A percentile compares a stretch with the other conserved stretches of the same genome.
Evolutionary conservation across 2,888 invertebrate genomes (phyloP).

Genomic region (Cynaeus angustus): DNA sequence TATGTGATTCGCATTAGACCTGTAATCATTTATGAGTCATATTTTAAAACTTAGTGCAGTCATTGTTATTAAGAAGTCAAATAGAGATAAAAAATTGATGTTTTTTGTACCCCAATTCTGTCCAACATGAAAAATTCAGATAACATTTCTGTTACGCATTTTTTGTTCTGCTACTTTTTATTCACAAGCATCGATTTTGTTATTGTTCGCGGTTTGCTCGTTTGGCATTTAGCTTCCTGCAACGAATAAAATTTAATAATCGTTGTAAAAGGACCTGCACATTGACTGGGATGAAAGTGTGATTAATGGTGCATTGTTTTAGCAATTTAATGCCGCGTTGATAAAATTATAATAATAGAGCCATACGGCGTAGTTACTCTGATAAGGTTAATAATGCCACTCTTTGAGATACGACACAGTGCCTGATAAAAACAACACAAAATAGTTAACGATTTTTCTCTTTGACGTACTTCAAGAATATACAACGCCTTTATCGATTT

Average conservation of each 20-base stretch:
- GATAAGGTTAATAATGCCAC: conserved; percentile 23
- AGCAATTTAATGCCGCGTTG: conserved; percentile 38
- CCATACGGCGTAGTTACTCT: conserved; percentile 31
- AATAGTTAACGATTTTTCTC: conserved; percentile 2
- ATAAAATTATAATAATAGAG: conserved; percentile 33
- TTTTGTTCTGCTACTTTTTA: too few relatives aligned
- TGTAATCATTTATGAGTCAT: too few relatives aligned
- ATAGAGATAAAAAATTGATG: too few relatives aligned
- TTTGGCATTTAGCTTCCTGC: too few relatives aligned
- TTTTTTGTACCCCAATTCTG: too few relatives aligned
- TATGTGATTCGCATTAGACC: too few relatives aligned
- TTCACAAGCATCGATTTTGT: too few relatives aligned
- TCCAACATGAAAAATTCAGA: too few relatives aligned
- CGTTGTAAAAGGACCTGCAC: conserved; percentile 31
- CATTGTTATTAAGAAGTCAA: too few relatives aligned
- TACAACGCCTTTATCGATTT: neutral
- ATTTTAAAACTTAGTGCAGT: too few relatives aligned
- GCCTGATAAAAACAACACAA: neutral
- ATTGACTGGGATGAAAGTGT: conserved; percentile 19
- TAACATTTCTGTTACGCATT: too few relatives aligned
- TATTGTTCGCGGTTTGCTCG: too few relatives aligned
- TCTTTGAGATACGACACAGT: conserved; percentile 16
- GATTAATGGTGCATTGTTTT: conserved; percentile 37
- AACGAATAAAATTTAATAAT: conserved; percentile 14
- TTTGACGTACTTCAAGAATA: conserved; percentile 3